A percentile compares a stretch with the other conserved stretches of the same genome.
Evolutionary conservation across 2,797 vertebrate species (phyloP).

Genomic region (Gallirallus australis): DNA sequence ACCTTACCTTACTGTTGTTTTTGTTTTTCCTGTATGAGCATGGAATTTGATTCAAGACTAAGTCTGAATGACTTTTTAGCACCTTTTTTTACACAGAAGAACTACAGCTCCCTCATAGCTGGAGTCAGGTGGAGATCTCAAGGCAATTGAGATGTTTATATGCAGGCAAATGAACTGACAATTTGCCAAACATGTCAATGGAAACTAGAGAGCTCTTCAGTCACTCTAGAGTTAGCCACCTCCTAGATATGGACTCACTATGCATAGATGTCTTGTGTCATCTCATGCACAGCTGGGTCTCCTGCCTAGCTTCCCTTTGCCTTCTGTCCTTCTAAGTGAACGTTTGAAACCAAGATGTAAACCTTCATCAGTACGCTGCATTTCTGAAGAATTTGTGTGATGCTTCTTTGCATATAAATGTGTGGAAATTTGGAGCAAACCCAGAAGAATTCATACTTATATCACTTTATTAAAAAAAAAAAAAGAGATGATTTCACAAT

Average conservation of each 20-base stretch:
- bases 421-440: neutral
- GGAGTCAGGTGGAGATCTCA: neutral
- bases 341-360: neutral
- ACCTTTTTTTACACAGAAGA: neutral
- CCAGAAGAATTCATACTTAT: neutral
- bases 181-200: neutral
- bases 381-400: neutral
- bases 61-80: neutral
- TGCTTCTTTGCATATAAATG: neutral
- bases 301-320: neutral
- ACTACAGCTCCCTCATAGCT: rapidly evolving
- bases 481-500: neutral
- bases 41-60: neutral
- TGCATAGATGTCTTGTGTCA: neutral
- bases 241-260: neutral
- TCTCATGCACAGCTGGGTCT: rapidly evolving
- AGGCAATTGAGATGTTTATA: neutral
- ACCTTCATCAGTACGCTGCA: neutral
- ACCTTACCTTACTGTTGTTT: neutral
- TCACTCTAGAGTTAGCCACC: neutral
- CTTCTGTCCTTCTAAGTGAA: neutral
- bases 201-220: neutral
- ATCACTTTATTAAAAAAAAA: neutral
- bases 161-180: rapidly evolving
- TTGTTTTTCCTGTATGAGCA: rapidly evolving